These are phyloP conservation scores for Epinotia brunnichana DNA, from an alignment of 2,888 invertebrate genomes.

Conservation along the genomic window DNA sequence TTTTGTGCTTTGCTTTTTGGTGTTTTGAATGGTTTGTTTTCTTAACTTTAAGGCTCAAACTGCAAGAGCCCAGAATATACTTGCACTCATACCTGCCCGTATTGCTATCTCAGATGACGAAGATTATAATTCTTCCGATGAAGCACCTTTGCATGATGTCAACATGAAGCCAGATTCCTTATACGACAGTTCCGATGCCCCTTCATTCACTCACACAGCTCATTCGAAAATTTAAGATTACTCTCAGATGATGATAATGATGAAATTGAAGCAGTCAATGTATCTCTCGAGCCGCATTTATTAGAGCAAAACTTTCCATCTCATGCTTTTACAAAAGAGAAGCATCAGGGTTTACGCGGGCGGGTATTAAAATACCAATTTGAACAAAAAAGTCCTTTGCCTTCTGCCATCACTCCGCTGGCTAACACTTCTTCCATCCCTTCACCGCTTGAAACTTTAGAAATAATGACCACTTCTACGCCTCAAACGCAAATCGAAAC, in stretches of 20 bases:
- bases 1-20: neutral
- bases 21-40: neutral
- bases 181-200: neutral
- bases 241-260: neutral
- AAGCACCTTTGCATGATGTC: neutral
- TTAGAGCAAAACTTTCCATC: neutral
- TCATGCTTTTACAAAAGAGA: neutral
- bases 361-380: neutral
- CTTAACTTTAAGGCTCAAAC: too few relatives aligned
- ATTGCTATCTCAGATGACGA: neutral
- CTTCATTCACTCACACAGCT: neutral
- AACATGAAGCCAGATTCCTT: neutral
- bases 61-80: neutral
- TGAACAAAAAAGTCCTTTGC: neutral
- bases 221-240: conserved; percentile 1
- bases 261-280: neutral
- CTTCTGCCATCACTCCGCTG: neutral
- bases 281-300: too few relatives aligned
- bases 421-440: neutral
- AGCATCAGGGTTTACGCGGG: neutral
- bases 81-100: neutral
- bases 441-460: neutral
- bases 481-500: neutral
- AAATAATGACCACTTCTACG: neutral
- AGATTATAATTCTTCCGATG: neutral